Evolutionary conservation across 2,888 invertebrate genomes (phyloP).

Genomic region (Anaspis maculata): DNA sequence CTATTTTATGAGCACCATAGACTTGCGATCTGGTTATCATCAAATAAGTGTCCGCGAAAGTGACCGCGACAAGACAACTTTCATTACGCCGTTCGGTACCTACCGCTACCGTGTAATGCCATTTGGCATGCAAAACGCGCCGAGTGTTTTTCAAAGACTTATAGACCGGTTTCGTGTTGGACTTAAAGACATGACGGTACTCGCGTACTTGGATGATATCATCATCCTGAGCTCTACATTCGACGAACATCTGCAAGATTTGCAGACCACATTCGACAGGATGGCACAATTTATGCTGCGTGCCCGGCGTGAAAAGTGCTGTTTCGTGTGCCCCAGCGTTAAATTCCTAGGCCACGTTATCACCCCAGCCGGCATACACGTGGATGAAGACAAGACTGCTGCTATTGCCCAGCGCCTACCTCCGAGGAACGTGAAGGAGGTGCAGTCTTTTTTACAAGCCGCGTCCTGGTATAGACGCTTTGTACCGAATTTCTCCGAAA

Average conservation of each 20-base stretch:
- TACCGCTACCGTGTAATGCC: slow-evolving; percentile 15
- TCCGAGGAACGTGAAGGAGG: slow-evolving; percentile 16
- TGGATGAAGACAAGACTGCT: slow-evolving; percentile 16
- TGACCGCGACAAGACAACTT: slow-evolving; percentile 15
- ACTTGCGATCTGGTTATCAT: slow-evolving; percentile 14
- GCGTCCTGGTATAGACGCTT: slow-evolving; percentile 20
- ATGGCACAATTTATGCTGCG: slow-evolving; percentile 15
- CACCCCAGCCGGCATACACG: slow-evolving; percentile 13
- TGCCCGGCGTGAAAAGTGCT: slow-evolving; percentile 19
- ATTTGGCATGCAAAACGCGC: slow-evolving; percentile 22
- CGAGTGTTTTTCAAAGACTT: slow-evolving; percentile 22
- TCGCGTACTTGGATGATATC: slow-evolving; percentile 24
- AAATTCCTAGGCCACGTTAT: slow-evolving; percentile 20
- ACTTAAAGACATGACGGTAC: slow-evolving; percentile 14
- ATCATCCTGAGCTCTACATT: slow-evolving; percentile 18
- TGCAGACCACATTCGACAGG: slow-evolving; percentile 14
- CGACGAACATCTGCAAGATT: slow-evolving; percentile 19
- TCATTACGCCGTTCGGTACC: slow-evolving; percentile 10
- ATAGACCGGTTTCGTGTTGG: slow-evolving; percentile 20
- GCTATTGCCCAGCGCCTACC: slow-evolving; percentile 13
- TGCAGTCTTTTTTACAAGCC: slow-evolving; percentile 18
- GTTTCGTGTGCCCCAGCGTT: background rate
- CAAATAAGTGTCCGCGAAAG: slow-evolving; percentile 9
- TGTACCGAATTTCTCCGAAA: slow-evolving; percentile 9
- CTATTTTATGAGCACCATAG: slow-evolving; percentile 13